Evolutionary conservation across 2,888 invertebrate species (phyloP).

Genomic region (Cheilosia scutellata): DNA sequence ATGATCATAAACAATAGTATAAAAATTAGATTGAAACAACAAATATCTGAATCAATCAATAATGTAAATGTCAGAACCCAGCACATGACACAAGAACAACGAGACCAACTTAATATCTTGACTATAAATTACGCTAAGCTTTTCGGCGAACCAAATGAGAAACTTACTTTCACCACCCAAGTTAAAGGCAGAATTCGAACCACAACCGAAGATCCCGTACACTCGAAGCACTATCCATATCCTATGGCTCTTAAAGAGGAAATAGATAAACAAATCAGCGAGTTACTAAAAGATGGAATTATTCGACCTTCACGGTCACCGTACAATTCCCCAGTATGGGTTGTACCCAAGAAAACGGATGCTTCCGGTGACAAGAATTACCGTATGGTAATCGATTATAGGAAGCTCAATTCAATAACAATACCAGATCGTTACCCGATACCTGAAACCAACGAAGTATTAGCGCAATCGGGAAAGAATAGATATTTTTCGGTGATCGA

Average conservation of each 20-base stretch:
- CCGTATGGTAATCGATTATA: conserved; percentile 43
- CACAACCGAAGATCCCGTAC: conserved; percentile 29
- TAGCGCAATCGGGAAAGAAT: no score
- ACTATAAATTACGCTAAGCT: conserved; percentile 25
- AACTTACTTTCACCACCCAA: conserved; percentile 15
- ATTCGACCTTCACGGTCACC: conserved; percentile 40
- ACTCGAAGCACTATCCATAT: conserved; percentile 42
- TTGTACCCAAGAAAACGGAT: background rate
- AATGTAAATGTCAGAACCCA: conserved; percentile 36
- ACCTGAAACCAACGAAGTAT: no score
- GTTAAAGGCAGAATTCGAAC: conserved; percentile 46
- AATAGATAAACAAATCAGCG: conserved; percentile 30
- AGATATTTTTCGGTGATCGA: conserved; percentile 22
- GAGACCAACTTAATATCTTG: conserved; percentile 15
- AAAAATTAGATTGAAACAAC: conserved; percentile 41
- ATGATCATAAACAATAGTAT: conserved; percentile 17
- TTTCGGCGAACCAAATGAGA: conserved; percentile 44
- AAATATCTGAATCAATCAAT: conserved; percentile 33
- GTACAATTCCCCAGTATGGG: background rate
- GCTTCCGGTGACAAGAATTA: conserved; percentile 43
- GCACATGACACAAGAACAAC: conserved; percentile 37
- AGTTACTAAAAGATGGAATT: conserved; percentile 31
- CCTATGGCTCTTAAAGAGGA: conserved; percentile 32
- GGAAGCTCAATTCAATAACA: conserved; percentile 41
- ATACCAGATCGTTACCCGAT: conserved; percentile 42